Evolutionary conservation across 2,113 vertebrate genomes (phyloP), one percentile per base, ranked within the genome.

Genomic region (Colius striatus): DNA sequence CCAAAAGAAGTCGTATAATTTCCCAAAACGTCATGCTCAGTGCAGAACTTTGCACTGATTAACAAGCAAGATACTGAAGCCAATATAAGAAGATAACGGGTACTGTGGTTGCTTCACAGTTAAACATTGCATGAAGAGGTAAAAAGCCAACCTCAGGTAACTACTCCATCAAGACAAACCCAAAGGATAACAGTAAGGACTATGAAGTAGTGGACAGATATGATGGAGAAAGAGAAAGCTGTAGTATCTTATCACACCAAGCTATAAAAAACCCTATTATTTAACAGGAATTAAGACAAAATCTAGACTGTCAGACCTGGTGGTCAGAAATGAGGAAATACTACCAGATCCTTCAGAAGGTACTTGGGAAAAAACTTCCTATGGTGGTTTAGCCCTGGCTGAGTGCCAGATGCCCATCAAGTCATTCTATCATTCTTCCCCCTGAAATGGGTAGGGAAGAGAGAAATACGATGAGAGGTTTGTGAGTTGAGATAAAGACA

Each of bases 41-140:
- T 13, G 34, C 41, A 80, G 45, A 68, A 10, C 13, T 43, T 25
- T 32, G 71, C 71, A 43, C 25, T 13, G 29, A 13, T 0, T 54
- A 43, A 15, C 34, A 71, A 78, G 61, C 5, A 26, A 53, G 5
- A 2, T 23, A 6, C 51, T 18, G 51, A 29, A n/a, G 34, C 19
- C 60, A 34, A 4, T 7, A 7, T 1, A 12, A 23, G 66, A 45
- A 63, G 27, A 50, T 3, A 67, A 30, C 32, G 2, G n/a, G n/a
- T 30, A 30, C 17, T 36, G 29, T 1, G 3, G 11, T 16, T 60
- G 47, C 43, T n/a, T 5, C 22, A 11, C 0, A 21, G 48, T 41
- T n/a, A 51, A 78, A 75, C 29, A 17, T 0, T 30, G 32, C 47
- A 34, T 5, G 41, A 34, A 73, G 41, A 54, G 19, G 23, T 32